Evolutionary conservation across 2,113 vertebrate genomes (phyloP), one percentile per base, ranked within the genome.

Genomic region (Leptobrachium leishanense): DNA sequence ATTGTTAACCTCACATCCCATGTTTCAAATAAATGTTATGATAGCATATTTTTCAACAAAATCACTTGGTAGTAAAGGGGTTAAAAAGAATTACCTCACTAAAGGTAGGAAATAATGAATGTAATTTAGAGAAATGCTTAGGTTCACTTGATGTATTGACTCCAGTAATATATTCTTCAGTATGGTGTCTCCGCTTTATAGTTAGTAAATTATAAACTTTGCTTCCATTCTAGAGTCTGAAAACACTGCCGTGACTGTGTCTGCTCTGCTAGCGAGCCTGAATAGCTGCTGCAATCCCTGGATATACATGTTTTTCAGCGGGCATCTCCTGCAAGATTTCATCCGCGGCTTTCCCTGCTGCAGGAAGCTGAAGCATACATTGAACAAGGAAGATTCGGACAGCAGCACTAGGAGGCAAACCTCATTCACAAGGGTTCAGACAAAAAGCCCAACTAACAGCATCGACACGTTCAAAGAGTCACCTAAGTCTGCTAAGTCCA

Each of bases 281-380:
- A 99, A 99, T 86, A 99, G 97, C 75, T 99, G 97, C 88, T 98
- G 97, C 77, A 99, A 99, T 86, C 97, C 97, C 0, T 99, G 97
- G 97, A 97, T 99, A 86, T 99, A 98, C 90, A 98, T 99, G 97
- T 94, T 98, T 86, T 98, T 98, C 85, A 99, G 97, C 0, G 97
- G 97, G 2, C 95, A 99, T 73, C 95, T 99, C 73, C 91, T 99
- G 53, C 95, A 97, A 77, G 96, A 99, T 85, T 95, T 95, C 15
- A 39, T 94, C 43, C 93, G 88, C 77, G 96, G 94, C 84, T 93
- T 98, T 79, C 89, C 85, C 0, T 96, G 94, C 84, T 95, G 91
- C 85, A 87, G 76, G 68, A 93, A 88, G 79, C 68, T 87, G 11
- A 94, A 84, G 41, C 82, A 85, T 40, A 88, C 86, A 0, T 87